Conservation (phyloP, 2,888 invertebrate genomes). For the Hydroisotoma schaefferi region DNA sequence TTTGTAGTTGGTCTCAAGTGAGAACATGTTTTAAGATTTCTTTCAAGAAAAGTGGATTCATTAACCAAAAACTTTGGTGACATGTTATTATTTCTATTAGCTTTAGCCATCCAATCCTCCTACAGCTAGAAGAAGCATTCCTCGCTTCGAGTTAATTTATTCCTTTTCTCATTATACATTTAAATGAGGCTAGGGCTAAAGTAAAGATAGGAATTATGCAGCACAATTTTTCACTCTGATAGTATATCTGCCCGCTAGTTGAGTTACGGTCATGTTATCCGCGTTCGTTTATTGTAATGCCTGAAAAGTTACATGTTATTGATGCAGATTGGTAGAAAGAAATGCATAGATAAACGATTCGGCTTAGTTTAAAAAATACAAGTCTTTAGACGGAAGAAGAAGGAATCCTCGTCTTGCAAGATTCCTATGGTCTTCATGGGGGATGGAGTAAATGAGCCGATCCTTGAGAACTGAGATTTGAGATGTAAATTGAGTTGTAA, state of each 20-base stretch:
- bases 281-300: too few species aligned
- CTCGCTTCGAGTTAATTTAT: neutral
- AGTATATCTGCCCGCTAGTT: neutral
- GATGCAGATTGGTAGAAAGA: neutral
- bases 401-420: too few species aligned
- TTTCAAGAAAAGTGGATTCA: too few species aligned
- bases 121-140: neutral
- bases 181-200: neutral
- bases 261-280: too few species aligned
- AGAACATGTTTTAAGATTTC: too few species aligned
- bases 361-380: neutral
- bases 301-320: neutral
- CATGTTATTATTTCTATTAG: neutral
- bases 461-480: too few species aligned
- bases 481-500: constrained; percentile 1
- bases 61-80: neutral
- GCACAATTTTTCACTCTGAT: neutral
- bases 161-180: neutral
- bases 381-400: too few species aligned
- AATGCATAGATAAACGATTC: neutral
- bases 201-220: neutral
- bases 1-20: too few species aligned
- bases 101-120: too few species aligned
- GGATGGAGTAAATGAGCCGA: neutral
- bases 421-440: neutral